Conservation (phyloP, 2,888 invertebrate genomes). For the Apeira syringaria region DNA sequence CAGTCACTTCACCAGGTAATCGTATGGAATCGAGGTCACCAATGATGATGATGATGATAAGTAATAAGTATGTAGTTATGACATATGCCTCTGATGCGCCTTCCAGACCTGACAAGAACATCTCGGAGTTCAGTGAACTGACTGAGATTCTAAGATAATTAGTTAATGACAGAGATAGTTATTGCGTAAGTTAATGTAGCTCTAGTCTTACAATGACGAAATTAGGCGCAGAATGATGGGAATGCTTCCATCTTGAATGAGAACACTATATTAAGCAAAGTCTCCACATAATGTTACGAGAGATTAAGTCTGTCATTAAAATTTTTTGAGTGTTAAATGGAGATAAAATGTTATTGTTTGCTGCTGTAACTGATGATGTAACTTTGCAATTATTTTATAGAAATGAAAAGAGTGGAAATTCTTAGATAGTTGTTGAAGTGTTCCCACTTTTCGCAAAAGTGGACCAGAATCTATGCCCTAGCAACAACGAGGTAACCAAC, state of each 20-base stretch:
- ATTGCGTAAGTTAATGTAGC: slow-evolving; percentile 38
- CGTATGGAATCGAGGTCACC: slow-evolving; percentile 21
- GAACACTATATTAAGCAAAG: slow-evolving; percentile 43
- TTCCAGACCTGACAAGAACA: slow-evolving; percentile 26
- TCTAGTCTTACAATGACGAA: slow-evolving; percentile 44
- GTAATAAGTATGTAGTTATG: slow-evolving; percentile 28
- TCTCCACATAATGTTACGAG: slow-evolving; percentile 38
- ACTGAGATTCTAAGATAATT: too few species aligned
- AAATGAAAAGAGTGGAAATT: too few species aligned
- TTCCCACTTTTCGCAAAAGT: too few species aligned
- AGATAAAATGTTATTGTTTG: slow-evolving; percentile 28
- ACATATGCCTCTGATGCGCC: slow-evolving; percentile 26
- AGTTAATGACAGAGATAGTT: slow-evolving; percentile 31
- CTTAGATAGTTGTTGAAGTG: too few species aligned
- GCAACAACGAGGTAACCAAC: too few species aligned
- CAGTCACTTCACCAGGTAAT: slow-evolving; percentile 24
- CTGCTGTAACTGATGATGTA: slow-evolving; percentile 19
- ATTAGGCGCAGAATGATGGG: slow-evolving; percentile 46
- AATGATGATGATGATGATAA: slow-evolving; percentile 29
- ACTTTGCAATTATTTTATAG: slow-evolving; percentile 37
- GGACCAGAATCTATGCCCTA: too few species aligned
- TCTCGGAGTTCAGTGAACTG: slow-evolving; percentile 30
- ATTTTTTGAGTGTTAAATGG: slow-evolving; percentile 32
- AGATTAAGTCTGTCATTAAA: slow-evolving; percentile 41
- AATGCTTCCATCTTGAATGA: slow-evolving; percentile 30